These are phyloP conservation scores for Tricholaema leucomelas DNA, from an alignment of 2,113 vertebrate genomes.

Conservation along the genomic window DNA sequence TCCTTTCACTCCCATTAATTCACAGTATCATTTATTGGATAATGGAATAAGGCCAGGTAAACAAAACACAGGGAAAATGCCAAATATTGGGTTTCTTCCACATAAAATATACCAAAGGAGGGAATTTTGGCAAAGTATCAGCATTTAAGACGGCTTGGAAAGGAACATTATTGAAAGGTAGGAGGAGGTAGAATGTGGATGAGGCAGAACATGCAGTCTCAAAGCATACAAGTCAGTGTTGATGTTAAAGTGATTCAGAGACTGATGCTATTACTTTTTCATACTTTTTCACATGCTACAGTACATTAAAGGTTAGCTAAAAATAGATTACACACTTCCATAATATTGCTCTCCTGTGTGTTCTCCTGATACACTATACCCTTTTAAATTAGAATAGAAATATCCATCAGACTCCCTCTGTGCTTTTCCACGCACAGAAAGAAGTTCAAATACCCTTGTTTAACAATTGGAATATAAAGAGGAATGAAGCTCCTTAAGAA, in stretches of 20 bases:
- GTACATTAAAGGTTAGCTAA: conserved; percentile 6
- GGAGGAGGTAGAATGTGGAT: not conserved
- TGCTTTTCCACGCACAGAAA: conserved; percentile 2
- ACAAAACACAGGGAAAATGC: not conserved
- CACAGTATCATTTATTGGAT: not conserved
- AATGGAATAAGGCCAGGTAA: not conserved
- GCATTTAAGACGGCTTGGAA: not conserved
- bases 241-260: not conserved
- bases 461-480: conserved; percentile 30
- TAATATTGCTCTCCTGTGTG: not conserved
- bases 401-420: not conserved
- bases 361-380: not conserved
- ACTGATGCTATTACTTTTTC: not conserved
- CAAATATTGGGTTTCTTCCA: not conserved
- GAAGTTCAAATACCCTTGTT: conserved; percentile 23
- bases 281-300: not conserved
- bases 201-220: not conserved
- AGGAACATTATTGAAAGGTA: not conserved
- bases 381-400: conserved; percentile 45
- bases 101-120: not conserved
- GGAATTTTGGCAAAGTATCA: not conserved
- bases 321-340: conserved; percentile 24
- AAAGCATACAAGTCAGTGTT: not conserved
- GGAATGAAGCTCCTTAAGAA: conserved; percentile 4
- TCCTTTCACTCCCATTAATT: not conserved